A percentile compares a stretch with the other conserved stretches of the same genome.
phyloP scores from a whole-genome alignment of 2,797 vertebrate genomes.

The Dromococcyx pavoninus region DNA sequence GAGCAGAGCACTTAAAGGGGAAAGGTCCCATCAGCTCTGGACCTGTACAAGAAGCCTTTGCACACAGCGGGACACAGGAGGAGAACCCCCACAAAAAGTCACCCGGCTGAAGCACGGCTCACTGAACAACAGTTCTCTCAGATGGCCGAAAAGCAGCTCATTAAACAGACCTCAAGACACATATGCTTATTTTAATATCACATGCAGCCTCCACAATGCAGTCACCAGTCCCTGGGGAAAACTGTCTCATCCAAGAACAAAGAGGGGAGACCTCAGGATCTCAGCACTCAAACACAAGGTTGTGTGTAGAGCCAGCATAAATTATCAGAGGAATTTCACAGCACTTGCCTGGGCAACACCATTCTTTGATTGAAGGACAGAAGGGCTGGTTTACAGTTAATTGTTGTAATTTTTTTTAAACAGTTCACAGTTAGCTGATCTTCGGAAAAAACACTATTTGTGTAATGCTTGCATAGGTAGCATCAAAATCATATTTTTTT shows the following conservation, averaged over 20 bases:
- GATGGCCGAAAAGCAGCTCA: background rate
- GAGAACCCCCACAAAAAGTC: background rate
- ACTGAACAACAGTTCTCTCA: background rate
- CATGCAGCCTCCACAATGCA: background rate
- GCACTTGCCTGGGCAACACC: conserved; percentile 26
- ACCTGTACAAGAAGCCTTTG: background rate
- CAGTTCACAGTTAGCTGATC: background rate
- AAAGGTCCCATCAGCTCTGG: background rate
- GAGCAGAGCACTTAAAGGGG: fast-evolving
- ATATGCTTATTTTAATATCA: background rate
- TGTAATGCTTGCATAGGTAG: background rate
- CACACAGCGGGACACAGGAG: background rate
- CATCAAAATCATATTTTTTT: background rate
- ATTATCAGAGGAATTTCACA: conserved; percentile 15
- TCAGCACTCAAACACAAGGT: background rate
- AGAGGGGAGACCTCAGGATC: conserved; percentile 14
- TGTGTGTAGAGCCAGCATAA: background rate
- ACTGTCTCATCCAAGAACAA: background rate
- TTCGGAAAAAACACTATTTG: background rate
- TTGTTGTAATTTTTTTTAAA: background rate
- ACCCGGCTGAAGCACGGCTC: background rate
- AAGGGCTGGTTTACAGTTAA: background rate
- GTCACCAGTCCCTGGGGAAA: conserved; percentile 4
- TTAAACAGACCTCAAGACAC: background rate
- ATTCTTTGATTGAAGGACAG: conserved; percentile 1